These are phyloP conservation scores for Nowickia ferox DNA, from an alignment of 2,888 invertebrate genomes.

Conservation along the genomic window DNA sequence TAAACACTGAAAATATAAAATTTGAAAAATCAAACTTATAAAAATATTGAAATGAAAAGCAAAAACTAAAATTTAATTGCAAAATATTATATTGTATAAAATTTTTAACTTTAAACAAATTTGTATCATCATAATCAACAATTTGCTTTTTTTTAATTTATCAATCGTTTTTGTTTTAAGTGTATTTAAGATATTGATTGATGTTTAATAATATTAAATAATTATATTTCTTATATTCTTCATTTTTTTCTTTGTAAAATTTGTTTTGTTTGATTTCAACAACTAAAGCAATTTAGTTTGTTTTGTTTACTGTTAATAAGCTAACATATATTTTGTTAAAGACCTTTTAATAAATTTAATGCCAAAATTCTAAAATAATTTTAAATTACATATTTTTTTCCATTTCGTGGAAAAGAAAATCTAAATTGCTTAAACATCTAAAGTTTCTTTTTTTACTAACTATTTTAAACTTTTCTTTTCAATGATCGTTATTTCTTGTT, in stretches of 20 bases:
- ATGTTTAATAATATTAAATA: conserved; percentile 41
- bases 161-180: neutral
- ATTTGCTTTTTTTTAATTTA: conserved; percentile 12
- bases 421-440: conserved; percentile 68
- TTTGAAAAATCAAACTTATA: conserved; percentile 12
- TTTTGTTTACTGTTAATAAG: conserved; percentile 64
- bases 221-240: conserved; percentile 29
- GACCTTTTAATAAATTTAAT: conserved; percentile 52
- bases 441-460: conserved; percentile 62
- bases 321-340: conserved; percentile 58
- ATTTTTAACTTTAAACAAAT: conserved; percentile 34
- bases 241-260: conserved; percentile 1
- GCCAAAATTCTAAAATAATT: conserved; percentile 58
- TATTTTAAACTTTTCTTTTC: conserved; percentile 50
- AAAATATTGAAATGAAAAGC: conserved; percentile 12
- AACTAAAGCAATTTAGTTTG: conserved; percentile 66
- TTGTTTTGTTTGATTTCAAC: conserved; percentile 52
- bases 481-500: conserved; percentile 27
- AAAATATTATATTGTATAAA: conserved; percentile 36
- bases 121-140: conserved; percentile 45
- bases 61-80: conserved; percentile 28
- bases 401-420: conserved; percentile 48
- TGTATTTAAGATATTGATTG: conserved; percentile 16
- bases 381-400: conserved; percentile 46
- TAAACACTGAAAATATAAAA: conserved; percentile 14